A percentile compares a stretch with the other conserved stretches of the same genome.
phyloP scores from a whole-genome alignment of 64 coral and sea anemone genomes.

The Montipora cactus region DNA sequence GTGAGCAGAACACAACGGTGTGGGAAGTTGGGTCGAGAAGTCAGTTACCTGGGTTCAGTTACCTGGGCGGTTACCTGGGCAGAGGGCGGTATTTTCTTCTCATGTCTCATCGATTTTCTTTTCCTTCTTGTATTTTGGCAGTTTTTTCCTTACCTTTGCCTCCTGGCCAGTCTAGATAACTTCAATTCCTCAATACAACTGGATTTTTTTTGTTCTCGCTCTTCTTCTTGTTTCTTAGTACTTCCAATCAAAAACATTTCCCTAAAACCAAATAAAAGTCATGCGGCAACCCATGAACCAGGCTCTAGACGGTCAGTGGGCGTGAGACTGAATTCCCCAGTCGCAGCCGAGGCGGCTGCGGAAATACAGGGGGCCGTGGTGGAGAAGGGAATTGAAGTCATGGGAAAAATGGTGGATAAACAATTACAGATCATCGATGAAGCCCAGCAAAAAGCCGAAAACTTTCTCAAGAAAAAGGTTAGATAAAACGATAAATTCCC shows the following conservation, averaged over 20 bases:
- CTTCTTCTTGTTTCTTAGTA: not conserved
- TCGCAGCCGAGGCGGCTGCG: not conserved
- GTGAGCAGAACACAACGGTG: not conserved
- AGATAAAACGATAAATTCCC: not conserved
- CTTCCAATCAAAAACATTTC: not conserved
- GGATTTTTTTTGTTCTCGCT: not conserved
- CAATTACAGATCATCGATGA: conserved; percentile 35
- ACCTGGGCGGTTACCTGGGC: too few relatives aligned
- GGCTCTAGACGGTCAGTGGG: not conserved
- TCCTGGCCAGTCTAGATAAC: too few relatives aligned
- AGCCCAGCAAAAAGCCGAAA: conserved; percentile 29
- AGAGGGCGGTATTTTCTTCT: too few relatives aligned
- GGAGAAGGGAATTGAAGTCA: conserved; percentile 35
- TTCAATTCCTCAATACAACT: not conserved
- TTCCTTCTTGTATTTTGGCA: too few relatives aligned
- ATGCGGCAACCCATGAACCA: not conserved
- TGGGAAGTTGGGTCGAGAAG: too few relatives aligned
- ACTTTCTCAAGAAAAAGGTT: conserved; percentile 42
- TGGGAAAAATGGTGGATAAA: conserved; percentile 34
- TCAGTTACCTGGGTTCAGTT: too few relatives aligned
- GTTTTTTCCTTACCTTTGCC: too few relatives aligned
- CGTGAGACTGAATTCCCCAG: not conserved
- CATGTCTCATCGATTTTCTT: too few relatives aligned
- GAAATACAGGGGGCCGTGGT: conserved; percentile 20
- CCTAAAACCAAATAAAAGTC: not conserved